These are phyloP conservation scores for Oikopleura dioica DNA, from an alignment of 23 tunicate genomes.

Conservation along the genomic window DNA sequence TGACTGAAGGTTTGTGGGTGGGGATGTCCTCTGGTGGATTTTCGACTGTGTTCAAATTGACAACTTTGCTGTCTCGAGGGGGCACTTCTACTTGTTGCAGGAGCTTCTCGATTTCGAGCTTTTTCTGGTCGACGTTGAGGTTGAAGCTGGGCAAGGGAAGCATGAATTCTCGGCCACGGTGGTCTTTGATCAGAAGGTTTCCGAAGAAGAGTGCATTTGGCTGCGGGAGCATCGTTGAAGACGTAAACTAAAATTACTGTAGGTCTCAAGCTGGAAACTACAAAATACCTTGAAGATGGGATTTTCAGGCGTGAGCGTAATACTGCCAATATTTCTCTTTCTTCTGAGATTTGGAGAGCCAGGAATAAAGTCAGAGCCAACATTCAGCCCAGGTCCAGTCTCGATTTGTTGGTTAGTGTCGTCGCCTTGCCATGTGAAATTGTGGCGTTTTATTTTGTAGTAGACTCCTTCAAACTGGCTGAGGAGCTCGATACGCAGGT, in stretches of 20 bases:
- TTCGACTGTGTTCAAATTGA: no score
- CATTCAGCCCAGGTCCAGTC: not conserved
- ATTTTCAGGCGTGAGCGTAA: not conserved
- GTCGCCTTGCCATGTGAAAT: not conserved
- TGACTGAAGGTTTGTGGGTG: not conserved
- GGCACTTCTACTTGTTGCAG: not conserved
- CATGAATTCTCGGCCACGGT: not conserved
- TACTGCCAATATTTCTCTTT: not conserved
- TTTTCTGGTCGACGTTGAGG: not conserved
- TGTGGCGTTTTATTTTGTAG: not conserved
- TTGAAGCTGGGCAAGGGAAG: not conserved
- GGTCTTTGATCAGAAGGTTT: not conserved
- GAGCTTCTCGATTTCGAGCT: not conserved
- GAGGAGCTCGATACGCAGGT: not conserved
- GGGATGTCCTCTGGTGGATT: not conserved
- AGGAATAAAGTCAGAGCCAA: not conserved
- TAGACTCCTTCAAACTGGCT: not conserved
- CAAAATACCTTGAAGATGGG: constrained; percentile 6
- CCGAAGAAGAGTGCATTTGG: not conserved
- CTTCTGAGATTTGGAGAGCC: not conserved
- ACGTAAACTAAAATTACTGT: not conserved
- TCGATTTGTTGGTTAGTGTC: not conserved
- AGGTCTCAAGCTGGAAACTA: no score
- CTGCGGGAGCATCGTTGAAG: not conserved
- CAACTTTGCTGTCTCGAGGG: not conserved